Evolutionary conservation across 2,113 vertebrate genomes (phyloP).

Genomic region (Perca fluviatilis): DNA sequence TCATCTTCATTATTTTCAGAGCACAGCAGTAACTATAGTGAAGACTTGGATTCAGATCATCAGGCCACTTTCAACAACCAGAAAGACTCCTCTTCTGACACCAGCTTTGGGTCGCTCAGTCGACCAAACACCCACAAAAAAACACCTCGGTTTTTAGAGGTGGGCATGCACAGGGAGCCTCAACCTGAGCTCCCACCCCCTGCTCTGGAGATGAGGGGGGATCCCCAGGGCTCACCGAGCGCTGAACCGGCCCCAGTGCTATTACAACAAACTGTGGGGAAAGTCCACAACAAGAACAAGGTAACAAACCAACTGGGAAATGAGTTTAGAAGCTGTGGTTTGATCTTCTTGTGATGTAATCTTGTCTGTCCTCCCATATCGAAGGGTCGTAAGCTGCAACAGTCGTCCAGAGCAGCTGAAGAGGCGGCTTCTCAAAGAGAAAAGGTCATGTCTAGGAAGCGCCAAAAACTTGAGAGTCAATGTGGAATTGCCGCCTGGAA

Average conservation of each 20-base stretch:
- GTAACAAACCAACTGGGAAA: conserved; percentile 67
- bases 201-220: conserved; percentile 22
- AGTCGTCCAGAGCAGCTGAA: not conserved
- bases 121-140: not conserved
- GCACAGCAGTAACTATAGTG: conserved; percentile 85
- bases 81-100: conserved; percentile 86
- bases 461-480: conserved; percentile 84
- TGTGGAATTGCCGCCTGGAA: conserved; percentile 93
- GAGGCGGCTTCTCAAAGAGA: not conserved
- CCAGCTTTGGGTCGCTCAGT: not conserved
- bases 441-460: not conserved
- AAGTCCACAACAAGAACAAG: conserved; percentile 86
- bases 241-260: not conserved
- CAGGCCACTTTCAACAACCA: conserved; percentile 87
- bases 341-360: not conserved
- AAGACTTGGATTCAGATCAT: conserved; percentile 86
- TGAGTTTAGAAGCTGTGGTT: not conserved
- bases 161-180: conserved; percentile 1
- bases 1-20: conserved; percentile 74
- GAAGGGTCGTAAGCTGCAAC: conserved; percentile 54
- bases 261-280: conserved; percentile 79
- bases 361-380: not conserved
- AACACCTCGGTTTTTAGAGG: not conserved
- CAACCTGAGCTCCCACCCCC: conserved; percentile 69
- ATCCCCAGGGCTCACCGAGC: conserved; percentile 60